Evolutionary conservation across 2,888 invertebrate genomes (phyloP).

Genomic region (Prenolepis imparis): DNA sequence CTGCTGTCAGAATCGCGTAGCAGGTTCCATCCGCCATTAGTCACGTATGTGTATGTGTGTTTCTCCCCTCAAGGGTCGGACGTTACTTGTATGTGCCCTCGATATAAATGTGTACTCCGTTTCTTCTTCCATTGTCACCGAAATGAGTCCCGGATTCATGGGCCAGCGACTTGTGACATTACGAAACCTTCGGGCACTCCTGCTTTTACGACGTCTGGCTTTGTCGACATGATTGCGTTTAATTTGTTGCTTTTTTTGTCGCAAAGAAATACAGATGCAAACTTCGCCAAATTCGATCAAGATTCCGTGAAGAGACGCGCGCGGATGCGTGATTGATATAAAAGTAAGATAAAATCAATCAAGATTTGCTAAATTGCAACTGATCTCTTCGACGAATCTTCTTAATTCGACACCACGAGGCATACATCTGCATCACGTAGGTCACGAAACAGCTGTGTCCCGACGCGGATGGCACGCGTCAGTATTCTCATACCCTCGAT

Average conservation of each 20-base stretch:
- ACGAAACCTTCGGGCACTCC: constrained; percentile 68
- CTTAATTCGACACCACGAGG: not conserved
- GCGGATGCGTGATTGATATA: not conserved
- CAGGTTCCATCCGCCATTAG: constrained; percentile 79
- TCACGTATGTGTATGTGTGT: constrained; percentile 52
- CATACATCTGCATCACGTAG: constrained; percentile 62
- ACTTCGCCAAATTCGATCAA: not conserved
- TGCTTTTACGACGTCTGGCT: constrained; percentile 48
- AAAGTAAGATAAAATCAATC: not conserved
- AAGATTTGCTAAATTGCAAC: constrained; percentile 42
- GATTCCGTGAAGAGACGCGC: not conserved
- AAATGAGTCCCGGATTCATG: constrained; percentile 83
- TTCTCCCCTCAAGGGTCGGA: constrained; percentile 51
- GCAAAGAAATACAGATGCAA: not conserved
- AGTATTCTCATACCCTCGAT: constrained; percentile 45
- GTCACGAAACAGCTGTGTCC: constrained; percentile 65
- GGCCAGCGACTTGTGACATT: constrained; percentile 82
- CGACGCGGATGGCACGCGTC: constrained; percentile 67
- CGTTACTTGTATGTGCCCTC: constrained; percentile 10
- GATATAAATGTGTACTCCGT: constrained; percentile 37
- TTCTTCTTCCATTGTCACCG: constrained; percentile 77
- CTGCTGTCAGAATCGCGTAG: constrained; percentile 80
- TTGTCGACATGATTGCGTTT: not conserved
- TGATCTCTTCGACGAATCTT: constrained; percentile 46
- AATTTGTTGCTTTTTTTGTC: not conserved